These are phyloP conservation scores for Rhyacophila evoluta DNA, from an alignment of 2,888 invertebrate genomes.

Conservation along the genomic window DNA sequence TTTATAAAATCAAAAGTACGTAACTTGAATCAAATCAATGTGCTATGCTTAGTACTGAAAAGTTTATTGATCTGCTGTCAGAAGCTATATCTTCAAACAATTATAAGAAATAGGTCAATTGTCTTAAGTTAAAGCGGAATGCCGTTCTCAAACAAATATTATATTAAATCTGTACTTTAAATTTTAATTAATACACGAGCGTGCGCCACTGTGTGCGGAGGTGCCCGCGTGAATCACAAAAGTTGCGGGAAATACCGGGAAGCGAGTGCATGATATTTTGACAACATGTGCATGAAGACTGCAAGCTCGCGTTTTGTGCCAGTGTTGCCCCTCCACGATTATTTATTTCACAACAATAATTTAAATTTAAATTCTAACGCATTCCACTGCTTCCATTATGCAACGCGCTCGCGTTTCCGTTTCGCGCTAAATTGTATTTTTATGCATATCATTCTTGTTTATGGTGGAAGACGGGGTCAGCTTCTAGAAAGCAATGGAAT, in stretches of 20 bases:
- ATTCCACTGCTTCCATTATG: background rate
- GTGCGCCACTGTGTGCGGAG: background rate
- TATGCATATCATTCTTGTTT: background rate
- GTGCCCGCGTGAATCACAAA: background rate
- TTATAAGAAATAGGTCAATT: too few relatives aligned
- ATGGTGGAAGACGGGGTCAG: background rate
- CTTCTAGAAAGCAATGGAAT: background rate
- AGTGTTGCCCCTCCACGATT: background rate
- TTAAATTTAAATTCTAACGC: constrained; percentile 6
- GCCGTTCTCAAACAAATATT: too few relatives aligned
- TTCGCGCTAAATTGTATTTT: background rate
- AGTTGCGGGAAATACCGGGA: constrained; percentile 2
- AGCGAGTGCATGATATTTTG: background rate
- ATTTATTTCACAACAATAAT: background rate
- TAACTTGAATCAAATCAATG: too few relatives aligned
- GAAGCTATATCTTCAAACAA: too few relatives aligned
- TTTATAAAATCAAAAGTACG: too few relatives aligned
- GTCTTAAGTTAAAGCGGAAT: too few relatives aligned
- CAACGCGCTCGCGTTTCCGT: background rate
- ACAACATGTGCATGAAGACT: background rate
- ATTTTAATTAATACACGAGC: too few relatives aligned
- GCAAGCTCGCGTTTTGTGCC: background rate
- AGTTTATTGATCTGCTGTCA: too few relatives aligned
- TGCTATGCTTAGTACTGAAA: too few relatives aligned
- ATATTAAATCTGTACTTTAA: too few relatives aligned